phyloP scores from a whole-genome alignment of 1,140 invertebrate genomes.

The Heliothis virescens region DNA sequence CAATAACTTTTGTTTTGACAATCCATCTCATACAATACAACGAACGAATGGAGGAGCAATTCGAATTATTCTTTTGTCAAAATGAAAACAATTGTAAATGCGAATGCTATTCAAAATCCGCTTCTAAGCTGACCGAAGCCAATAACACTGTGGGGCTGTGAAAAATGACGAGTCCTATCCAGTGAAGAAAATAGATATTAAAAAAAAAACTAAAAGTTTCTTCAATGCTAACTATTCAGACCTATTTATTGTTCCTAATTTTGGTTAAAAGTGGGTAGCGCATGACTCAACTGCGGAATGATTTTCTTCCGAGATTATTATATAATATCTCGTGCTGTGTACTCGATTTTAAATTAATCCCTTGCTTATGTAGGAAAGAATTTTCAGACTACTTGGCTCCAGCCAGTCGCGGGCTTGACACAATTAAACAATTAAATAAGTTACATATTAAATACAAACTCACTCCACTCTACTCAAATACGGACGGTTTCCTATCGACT shows the following conservation, averaged over 20 bases:
- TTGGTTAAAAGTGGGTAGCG: neutral
- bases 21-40: no score
- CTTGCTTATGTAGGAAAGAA: slow-evolving; percentile 9
- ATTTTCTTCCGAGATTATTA: slow-evolving; percentile 1
- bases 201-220: slow-evolving; percentile 18
- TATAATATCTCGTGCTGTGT: slow-evolving; percentile 5
- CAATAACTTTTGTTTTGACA: no score
- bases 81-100: no score
- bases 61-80: no score
- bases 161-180: neutral
- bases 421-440: slow-evolving; percentile 36
- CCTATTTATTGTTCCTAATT: slow-evolving; percentile 16
- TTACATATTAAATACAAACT: slow-evolving; percentile 36
- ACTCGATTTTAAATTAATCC: slow-evolving; percentile 21
- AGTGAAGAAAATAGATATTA: neutral
- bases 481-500: slow-evolving; percentile 48
- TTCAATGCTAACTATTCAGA: slow-evolving; percentile 19
- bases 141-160: neutral
- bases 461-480: slow-evolving; percentile 36
- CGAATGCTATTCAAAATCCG: no score
- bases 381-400: slow-evolving; percentile 19
- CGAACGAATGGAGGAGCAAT: no score
- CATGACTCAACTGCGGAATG: slow-evolving; percentile 24
- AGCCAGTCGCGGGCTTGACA: slow-evolving; percentile 30
- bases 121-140: slow-evolving; percentile 17